Conservation (phyloP, 2,797 vertebrate species). For the Sebastes trivittatus region DNA sequence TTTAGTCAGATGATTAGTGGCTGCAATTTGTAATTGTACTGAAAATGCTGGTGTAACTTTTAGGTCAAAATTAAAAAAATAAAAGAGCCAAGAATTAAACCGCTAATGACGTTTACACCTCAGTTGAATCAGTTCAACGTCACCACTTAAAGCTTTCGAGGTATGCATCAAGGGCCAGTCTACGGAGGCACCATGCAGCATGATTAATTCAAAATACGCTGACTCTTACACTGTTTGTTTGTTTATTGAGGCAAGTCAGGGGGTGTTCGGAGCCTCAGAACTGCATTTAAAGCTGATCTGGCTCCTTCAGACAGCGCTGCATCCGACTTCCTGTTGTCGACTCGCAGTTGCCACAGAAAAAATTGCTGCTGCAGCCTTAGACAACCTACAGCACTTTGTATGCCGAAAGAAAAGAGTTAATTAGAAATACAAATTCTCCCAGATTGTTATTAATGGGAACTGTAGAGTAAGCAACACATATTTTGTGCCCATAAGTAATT, state of each 20-base stretch:
- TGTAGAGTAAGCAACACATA: conserved; percentile 93
- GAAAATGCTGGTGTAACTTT: conserved; percentile 1
- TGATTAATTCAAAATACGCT: conserved; percentile 71
- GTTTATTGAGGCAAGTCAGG: conserved; percentile 73
- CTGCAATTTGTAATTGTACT: conserved; percentile 1
- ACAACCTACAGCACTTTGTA: conserved; percentile 84
- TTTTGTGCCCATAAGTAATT: conserved; percentile 98
- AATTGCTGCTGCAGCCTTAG: conserved; percentile 75
- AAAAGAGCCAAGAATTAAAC: neutral
- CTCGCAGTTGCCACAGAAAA: conserved; percentile 68
- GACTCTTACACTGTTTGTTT: conserved; percentile 74
- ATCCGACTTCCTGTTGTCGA: conserved; percentile 84
- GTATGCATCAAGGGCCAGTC: conserved; percentile 48
- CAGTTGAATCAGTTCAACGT: conserved; percentile 10
- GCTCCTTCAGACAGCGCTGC: conserved; percentile 76
- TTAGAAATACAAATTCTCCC: conserved; percentile 99
- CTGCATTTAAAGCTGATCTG: conserved; percentile 80
- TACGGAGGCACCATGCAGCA: conserved; percentile 33
- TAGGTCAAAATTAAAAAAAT: neutral
- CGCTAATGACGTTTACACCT: neutral
- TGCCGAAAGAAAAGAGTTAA: conserved; percentile 96
- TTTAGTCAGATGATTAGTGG: neutral
- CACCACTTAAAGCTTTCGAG: conserved; percentile 55
- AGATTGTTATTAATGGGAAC: conserved; percentile 97
- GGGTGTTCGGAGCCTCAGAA: conserved; percentile 75